Conservation (phyloP, 2,888 invertebrate species). For the Hirudinaria manillensis region DNA sequence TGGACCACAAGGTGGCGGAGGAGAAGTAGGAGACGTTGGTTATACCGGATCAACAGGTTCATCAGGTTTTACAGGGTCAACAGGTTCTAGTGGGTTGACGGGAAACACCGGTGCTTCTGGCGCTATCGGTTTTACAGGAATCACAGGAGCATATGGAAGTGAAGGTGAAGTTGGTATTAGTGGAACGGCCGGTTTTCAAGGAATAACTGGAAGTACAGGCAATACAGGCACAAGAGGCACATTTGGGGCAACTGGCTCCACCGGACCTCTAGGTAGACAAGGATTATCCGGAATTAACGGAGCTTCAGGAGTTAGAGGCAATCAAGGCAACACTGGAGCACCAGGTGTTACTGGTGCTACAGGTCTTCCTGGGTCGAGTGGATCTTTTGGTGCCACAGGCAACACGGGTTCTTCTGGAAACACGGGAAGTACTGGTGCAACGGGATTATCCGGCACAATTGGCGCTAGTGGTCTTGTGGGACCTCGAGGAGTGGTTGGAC, state of each 20-base stretch:
- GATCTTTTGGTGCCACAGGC: conserved; percentile 31
- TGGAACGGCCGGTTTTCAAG: conserved; percentile 19
- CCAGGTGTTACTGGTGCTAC: conserved; percentile 27
- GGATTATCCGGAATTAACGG: conserved; percentile 33
- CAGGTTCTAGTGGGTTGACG: conserved; percentile 17
- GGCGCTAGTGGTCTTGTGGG: conserved; percentile 35
- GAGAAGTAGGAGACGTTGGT: conserved; percentile 27
- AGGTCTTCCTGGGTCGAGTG: conserved; percentile 34
- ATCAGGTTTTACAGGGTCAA: conserved; percentile 30
- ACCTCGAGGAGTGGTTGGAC: conserved; percentile 19
- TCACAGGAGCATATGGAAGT: conserved; percentile 8
- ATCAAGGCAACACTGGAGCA: conserved; percentile 29
- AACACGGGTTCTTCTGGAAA: conserved; percentile 31
- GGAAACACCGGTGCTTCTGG: conserved; percentile 29
- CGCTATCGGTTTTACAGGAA: conserved; percentile 33
- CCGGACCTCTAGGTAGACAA: conserved; percentile 43
- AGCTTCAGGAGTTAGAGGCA: conserved; percentile 31
- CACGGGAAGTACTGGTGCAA: conserved; percentile 17
- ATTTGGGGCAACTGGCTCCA: conserved; percentile 28
- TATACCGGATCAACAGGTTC: conserved; percentile 10
- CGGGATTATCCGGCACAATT: conserved; percentile 23
- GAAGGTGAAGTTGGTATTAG: conserved; percentile 11
- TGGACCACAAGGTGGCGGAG: conserved; percentile 21
- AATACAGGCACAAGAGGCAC: conserved; percentile 21
- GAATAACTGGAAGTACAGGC: conserved; percentile 18